Conservation (phyloP, 2,797 vertebrate species). For the Takifugu rubripes region DNA sequence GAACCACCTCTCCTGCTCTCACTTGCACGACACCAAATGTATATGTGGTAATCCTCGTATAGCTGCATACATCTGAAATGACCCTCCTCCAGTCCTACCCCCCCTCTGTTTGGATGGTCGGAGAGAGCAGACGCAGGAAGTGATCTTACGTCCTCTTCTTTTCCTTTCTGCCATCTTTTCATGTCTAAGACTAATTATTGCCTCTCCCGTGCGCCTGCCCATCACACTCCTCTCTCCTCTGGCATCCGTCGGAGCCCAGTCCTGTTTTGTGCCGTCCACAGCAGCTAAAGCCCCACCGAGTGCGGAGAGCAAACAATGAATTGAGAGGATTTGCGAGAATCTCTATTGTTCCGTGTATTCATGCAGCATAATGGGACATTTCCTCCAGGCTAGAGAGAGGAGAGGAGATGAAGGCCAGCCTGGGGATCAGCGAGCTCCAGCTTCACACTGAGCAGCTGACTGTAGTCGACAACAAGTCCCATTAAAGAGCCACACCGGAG, state of each 20-base stretch:
- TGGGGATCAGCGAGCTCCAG: constrained; percentile 34
- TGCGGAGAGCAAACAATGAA: constrained; percentile 38
- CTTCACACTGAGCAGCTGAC: constrained; percentile 42
- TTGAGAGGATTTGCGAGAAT: constrained; percentile 53
- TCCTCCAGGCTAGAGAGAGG: constrained; percentile 41
- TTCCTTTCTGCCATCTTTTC: neutral
- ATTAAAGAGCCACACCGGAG: constrained; percentile 27
- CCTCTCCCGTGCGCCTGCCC: neutral
- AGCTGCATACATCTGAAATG: constrained; percentile 2
- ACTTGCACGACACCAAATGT: too few species aligned
- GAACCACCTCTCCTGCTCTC: too few species aligned
- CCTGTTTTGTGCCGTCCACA: constrained; percentile 33
- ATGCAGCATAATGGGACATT: constrained; percentile 52
- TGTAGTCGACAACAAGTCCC: constrained; percentile 40
- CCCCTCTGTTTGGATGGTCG: constrained; percentile 38
- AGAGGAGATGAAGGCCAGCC: constrained; percentile 29
- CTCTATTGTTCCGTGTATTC: constrained; percentile 58
- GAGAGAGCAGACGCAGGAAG: constrained; percentile 53
- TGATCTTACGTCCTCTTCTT: constrained; percentile 47
- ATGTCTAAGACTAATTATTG: neutral
- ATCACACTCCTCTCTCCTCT: constrained; percentile 5
- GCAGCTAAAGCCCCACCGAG: constrained; percentile 38
- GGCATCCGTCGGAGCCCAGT: constrained; percentile 23
- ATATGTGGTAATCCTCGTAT: too few species aligned
- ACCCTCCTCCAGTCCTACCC: constrained; percentile 19